Base-by-base conservation (phyloP, 2,797 vertebrate genomes). In the Ptychadena robeensis region DNA sequence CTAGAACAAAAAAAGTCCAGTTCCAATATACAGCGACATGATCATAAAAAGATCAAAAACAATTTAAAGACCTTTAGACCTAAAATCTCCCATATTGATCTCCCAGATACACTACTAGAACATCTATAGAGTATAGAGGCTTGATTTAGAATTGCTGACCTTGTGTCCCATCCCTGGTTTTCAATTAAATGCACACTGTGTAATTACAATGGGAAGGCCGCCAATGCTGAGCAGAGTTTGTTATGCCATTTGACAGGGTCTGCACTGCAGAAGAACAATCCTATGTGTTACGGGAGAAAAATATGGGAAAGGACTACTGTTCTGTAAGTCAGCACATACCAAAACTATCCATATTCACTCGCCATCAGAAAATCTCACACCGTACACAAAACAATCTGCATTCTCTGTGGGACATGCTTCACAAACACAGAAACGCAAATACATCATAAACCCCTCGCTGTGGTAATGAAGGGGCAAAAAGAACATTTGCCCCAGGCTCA, bases 141-240 rank as follows among this genome's bases (percentile, higher is more conserved):
- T 86, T 83, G 90, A 91, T 89, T 87, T 88, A 90, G 89, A 90
- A 87, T 85, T 81, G 59, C 71, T n/a, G 27, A 88, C 87, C 88
- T 86, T 81, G 88, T 81, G 74, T 85, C 86, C 89, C 82, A 66
- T 27, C 1, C 4, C 77, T 2, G 81, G 88, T 89, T 85, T 80
- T 80, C 78, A 85, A 75, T 85, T 70, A 85, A 85, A 75, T 76
- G 65, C 78, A 40, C 25, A 44, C 71, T 64, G 48, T 76, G 78
- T 76, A 81, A 80, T 80, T 76, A 72, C 57, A 76, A n/a, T 71
- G 65, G 78, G 66, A 76, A 0, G 31, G 53, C 40, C 64, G 78
- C 82, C 77, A 80, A 64, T 25, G 66, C 14, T 59, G 30, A n/a
- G 30, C 1, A 66, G 37, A 40, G 34, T 80, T 79, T 68, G 70